Evolutionary conservation across 2,113 vertebrate species (phyloP).

Genomic region (Nothoprocta pentlandii): DNA sequence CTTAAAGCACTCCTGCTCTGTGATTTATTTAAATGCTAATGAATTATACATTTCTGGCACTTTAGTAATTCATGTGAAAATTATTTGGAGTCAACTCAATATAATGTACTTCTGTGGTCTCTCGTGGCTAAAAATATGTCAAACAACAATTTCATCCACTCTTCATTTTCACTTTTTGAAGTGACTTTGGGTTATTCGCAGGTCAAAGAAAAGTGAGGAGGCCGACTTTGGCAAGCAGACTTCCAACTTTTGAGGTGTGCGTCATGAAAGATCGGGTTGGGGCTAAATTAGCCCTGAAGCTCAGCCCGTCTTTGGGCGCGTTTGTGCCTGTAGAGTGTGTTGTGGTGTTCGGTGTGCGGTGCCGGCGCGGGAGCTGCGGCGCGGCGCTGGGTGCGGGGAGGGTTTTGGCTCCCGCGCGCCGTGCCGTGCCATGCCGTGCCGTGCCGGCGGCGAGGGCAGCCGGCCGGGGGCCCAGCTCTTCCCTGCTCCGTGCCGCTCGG

Average conservation of each 20-base stretch:
- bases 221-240: neutral
- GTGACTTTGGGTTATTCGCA: constrained; percentile 11
- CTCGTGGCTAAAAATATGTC: constrained; percentile 62
- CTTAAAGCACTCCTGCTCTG: constrained; percentile 71
- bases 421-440: too few relatives aligned
- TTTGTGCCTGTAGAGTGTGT: neutral
- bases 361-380: too few relatives aligned
- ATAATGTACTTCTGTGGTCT: constrained; percentile 70
- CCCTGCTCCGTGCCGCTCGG: too few relatives aligned
- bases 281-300: neutral
- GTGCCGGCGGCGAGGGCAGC: too few relatives aligned
- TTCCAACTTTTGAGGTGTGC: neutral
- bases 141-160: constrained; percentile 46
- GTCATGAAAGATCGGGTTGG: too few relatives aligned
- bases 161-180: constrained; percentile 33
- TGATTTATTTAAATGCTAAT: constrained; percentile 86
- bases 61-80: constrained; percentile 87
- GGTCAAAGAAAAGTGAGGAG: neutral
- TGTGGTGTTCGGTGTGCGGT: neutral
- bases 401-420: too few relatives aligned
- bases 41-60: constrained; percentile 86
- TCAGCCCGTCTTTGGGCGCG: fast-evolving
- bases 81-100: constrained; percentile 80
- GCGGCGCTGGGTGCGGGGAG: neutral
- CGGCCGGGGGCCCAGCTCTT: too few relatives aligned